Evolutionary conservation across 2,888 invertebrate genomes (phyloP).

Genomic region (Abscondita cerata): DNA sequence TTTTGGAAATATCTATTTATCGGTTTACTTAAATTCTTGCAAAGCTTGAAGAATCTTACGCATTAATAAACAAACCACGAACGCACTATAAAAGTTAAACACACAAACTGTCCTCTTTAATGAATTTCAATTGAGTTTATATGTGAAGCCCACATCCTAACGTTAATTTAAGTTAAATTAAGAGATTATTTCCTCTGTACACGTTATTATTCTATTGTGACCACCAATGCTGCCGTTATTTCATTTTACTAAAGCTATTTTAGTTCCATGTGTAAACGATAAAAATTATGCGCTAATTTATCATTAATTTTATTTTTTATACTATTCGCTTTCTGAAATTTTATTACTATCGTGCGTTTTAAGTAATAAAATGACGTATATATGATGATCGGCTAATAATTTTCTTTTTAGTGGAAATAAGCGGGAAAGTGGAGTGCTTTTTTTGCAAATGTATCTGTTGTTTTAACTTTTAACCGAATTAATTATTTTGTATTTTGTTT

Average conservation of each 20-base stretch:
- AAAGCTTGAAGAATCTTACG: conserved; percentile 24
- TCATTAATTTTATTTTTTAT: too few relatives aligned
- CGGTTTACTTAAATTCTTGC: conserved; percentile 5
- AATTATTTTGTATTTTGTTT: too few relatives aligned
- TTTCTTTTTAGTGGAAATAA: too few relatives aligned
- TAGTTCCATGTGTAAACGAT: conserved; percentile 29
- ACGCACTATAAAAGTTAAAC: conserved; percentile 46
- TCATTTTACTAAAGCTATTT: conserved; percentile 38
- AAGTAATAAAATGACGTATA: too few relatives aligned
- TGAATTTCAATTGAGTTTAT: conserved; percentile 59
- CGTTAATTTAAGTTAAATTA: conserved; percentile 61
- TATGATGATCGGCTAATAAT: too few relatives aligned
- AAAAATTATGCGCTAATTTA: too few relatives aligned
- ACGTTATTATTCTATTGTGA: conserved; percentile 59
- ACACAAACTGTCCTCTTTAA: conserved; percentile 52
- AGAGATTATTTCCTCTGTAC: conserved; percentile 62
- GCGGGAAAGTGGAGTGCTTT: too few relatives aligned
- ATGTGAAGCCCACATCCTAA: conserved; percentile 60
- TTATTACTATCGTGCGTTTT: too few relatives aligned
- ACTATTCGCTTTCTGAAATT: too few relatives aligned
- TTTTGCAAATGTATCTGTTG: too few relatives aligned
- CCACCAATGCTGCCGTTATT: conserved; percentile 38
- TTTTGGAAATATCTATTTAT: background rate
- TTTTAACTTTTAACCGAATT: too few relatives aligned
- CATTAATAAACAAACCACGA: conserved; percentile 32